Base-by-base conservation (phyloP, 1,140 invertebrate species). In the Drosophila repleta region DNA sequence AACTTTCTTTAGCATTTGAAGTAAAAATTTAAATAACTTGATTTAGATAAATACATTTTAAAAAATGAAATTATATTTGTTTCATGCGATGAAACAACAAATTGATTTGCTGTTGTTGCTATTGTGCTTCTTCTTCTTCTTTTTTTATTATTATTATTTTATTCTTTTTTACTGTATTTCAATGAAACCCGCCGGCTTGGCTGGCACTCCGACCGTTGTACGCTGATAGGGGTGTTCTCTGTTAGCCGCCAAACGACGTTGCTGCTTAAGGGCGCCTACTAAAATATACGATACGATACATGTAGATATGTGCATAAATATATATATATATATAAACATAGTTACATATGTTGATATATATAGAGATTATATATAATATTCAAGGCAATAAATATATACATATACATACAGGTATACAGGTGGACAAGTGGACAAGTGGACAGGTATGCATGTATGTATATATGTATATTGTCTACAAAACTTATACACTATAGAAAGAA, bases 191-290 rank as follows among this genome's bases (percentile, higher is more conserved):
- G 90, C 82, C 81, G 90, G 90, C 78, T 91, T 95, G 92, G 95
- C 95, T 92, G 95, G 94, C 93, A 96, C 95, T 92, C 95, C 96
- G 92, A 91, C 90, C 72, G 96, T 96, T 92, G 96, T 96, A 94
- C 96, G 96, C 95, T 97, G 96, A 94, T 97, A 97, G 93, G 96
- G 96, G 95, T 97, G 96, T 93, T 97, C 96, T 94, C 95, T 93
- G 95, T 95, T 94, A 96, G 95, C 93, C 95, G 94, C 93, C 94
- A 93, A 93, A 94, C 93, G 92, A 94, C 93, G 92, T 90, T 91
- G 91, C 91, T 93, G 90, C 85, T 92, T 92, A 92, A 94, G 93
- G 92, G 94, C 93, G 93, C 93, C 93, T 93, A 94, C 92, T 93
- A 91, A 82, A 91, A 91, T 90, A 90, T 82, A 90, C 77, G 84